Evolutionary conservation across 2,797 vertebrate genomes (phyloP).

Genomic region (Silurus lanzhouensis): DNA sequence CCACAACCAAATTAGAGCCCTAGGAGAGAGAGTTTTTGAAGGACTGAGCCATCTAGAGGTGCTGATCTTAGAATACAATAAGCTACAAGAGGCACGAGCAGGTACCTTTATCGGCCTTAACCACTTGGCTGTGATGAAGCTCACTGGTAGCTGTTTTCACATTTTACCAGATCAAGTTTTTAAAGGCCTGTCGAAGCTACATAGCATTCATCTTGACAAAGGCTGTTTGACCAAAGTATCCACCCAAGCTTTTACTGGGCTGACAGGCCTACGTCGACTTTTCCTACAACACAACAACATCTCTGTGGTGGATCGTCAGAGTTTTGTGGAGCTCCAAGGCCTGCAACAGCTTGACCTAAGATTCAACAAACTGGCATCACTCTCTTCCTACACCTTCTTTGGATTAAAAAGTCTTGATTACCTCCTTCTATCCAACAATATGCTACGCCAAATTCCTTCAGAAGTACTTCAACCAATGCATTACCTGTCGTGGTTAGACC

Average conservation of each 20-base stretch:
- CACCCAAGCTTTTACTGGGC: constrained; percentile 79
- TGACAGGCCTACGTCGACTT: constrained; percentile 86
- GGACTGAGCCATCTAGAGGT: constrained; percentile 89
- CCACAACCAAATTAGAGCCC: constrained; percentile 82
- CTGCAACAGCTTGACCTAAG: constrained; percentile 89
- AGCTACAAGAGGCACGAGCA: constrained; percentile 81
- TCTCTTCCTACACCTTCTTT: constrained; percentile 76
- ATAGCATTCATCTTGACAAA: constrained; percentile 92
- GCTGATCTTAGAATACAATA: constrained; percentile 88
- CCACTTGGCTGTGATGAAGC: constrained; percentile 89
- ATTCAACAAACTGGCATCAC: constrained; percentile 80
- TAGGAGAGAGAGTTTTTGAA: constrained; percentile 85
- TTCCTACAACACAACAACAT: constrained; percentile 88
- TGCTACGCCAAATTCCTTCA: constrained; percentile 72
- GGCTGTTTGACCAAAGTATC: constrained; percentile 83
- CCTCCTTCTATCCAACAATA: constrained; percentile 86
- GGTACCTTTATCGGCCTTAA: constrained; percentile 84
- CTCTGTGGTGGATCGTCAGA: constrained; percentile 78
- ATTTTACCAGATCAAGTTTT: constrained; percentile 84
- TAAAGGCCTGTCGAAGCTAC: constrained; percentile 83
- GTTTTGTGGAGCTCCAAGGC: constrained; percentile 82
- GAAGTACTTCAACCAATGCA: constrained; percentile 73
- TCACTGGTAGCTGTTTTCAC: constrained; percentile 88
- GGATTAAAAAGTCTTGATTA: constrained; percentile 90
- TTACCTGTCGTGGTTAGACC: constrained; percentile 79